Evolutionary conservation across 2,888 invertebrate genomes (phyloP), one percentile per base, ranked within the genome.

Genomic region (Axea sp.): DNA sequence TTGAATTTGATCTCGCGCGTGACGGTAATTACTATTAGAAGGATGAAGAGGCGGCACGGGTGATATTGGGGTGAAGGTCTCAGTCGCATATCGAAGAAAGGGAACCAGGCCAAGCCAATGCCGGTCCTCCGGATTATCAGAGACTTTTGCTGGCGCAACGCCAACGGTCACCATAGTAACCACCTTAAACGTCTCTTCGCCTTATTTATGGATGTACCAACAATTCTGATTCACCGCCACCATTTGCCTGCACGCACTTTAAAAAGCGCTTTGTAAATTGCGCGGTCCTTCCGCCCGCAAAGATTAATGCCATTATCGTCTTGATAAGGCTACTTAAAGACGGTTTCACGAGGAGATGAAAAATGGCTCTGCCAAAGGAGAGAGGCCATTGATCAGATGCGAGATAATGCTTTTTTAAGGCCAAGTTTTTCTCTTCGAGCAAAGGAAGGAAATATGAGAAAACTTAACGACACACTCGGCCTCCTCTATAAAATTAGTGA

Each of bases 151-250:
- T 86, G 85, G 84, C 83, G 15, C 33, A 59, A 71, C 68, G 84
- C 85, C 86, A 86, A 77, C 80, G 76, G 80, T 83, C 79, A 77
- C 83, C 83, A 82, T 84, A 73, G 83, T 77, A 81, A 84, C 84
- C 80, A 72, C 79, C 84, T 83, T 83, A 84, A 83, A 82, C 77
- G 80, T 80, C 73, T 64, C 74, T 62, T 57, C 30, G 12, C 64
- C 8, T 73, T 76, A 78, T 77, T 79, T 79, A 77, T 76, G 68
- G 76, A 73, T 69, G 62, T 51, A 76, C 72, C 71, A 73, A 64
- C 74, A 43, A 78, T 76, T 73, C 75, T 68, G 79, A 79, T 77
- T 78, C 75, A 77, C 76, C 78, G 74, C 41, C 51, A 26, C 57
- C 57, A 60, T 73, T 64, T 69, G 37, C 51, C 19, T 37, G 22